Evolutionary conservation across 1,140 invertebrate species (phyloP), one percentile per base, ranked within the genome.

Genomic region (Nilaparvata lugens): DNA sequence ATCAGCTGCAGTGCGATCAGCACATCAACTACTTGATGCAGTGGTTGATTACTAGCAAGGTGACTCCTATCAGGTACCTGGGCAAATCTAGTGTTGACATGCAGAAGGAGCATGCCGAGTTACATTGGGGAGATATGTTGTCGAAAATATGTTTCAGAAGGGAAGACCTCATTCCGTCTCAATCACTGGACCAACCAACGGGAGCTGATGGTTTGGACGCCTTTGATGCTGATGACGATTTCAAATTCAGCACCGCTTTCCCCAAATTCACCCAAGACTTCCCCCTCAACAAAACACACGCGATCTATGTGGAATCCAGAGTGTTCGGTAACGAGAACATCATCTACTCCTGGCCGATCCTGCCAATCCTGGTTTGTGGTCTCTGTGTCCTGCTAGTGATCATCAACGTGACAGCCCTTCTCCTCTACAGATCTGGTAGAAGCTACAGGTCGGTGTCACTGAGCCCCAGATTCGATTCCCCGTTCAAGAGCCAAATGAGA

Each of bases 1-100:
- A 78, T 67, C 75, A 75, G 4, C 53, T 79, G 11, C 56, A 70
- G 5, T 79, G 77, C 43, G 72, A 75, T 43, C 48, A 67, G 6
- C 75, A 77, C 3, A 74, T 78, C 45, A 72, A 69, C 19, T 62
- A 68, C 0, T 67, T 75, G 6, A 66, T 78, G 21, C 69, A 77
- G 54, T 78, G 73, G 70, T 65, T 79, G 13, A 74, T 68, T 0
- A 68, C 68, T 51, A 68, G 73, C 43, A 71, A 71, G 35, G 70
- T 78, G 1, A 65, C 66, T 0, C 73, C 76, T 0, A 71, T 62
- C 25, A 71, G 75, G 23, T 59, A 63, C 2, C 9, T 65, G 0
- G 64, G 63, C 28, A 56, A 64, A 54, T 38, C 40, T 4, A 45
- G 42, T 40, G 16, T 40, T 4, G 52, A 28, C 24, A 48, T 43